Conservation (phyloP, 2,797 vertebrate species). For the Arremon brunneinucha region DNA sequence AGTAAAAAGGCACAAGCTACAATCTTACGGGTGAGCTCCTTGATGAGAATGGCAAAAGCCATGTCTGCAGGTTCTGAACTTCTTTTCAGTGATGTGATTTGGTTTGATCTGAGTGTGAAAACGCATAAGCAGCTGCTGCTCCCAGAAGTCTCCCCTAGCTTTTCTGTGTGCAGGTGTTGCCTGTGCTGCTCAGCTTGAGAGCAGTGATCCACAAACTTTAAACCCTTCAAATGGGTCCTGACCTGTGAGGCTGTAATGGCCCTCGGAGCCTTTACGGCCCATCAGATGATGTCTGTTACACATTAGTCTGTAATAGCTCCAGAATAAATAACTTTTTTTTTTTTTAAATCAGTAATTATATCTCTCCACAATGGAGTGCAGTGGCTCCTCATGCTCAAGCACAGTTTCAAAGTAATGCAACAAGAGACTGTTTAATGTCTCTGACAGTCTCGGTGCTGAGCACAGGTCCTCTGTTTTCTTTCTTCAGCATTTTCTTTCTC, state of each 20-base stretch:
- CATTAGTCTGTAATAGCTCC: constrained; percentile 36
- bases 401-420: constrained; percentile 10
- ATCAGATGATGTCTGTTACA: constrained; percentile 42
- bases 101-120: background rate
- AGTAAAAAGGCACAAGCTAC: background rate
- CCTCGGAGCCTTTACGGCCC: background rate
- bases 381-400: background rate
- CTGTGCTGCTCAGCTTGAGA: background rate
- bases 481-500: background rate
- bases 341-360: constrained; percentile 6
- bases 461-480: background rate
- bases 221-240: constrained; percentile 40
- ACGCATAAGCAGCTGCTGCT: background rate
- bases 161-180: constrained; percentile 26
- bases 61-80: background rate
- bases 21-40: background rate
- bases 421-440: constrained; percentile 29
- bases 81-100: background rate
- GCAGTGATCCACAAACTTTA: constrained; percentile 40
- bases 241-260: constrained; percentile 37
- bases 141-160: background rate
- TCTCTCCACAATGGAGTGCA: background rate
- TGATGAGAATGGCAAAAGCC: background rate
- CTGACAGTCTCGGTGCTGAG: background rate
- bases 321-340: constrained; percentile 35